Percentiles rank a stretch among this genome's conserved stretches.
phyloP scores from a whole-genome alignment of 1,140 invertebrate genomes.

The Mya arenaria region DNA sequence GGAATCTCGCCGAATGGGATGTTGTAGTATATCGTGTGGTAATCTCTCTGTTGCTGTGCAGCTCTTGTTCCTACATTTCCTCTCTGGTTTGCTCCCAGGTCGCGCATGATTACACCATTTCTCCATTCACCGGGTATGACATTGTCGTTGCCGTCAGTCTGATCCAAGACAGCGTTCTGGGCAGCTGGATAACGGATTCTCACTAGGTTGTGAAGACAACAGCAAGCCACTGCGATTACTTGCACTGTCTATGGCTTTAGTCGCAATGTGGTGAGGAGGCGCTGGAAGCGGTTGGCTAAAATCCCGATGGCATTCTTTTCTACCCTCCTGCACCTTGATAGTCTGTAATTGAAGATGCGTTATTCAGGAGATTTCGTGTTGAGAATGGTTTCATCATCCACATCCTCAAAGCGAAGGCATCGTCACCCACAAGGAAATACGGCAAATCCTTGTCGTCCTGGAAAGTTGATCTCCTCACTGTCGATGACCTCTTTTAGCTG shows the following conservation, averaged over 20 bases:
- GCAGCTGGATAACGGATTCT: constrained; percentile 2
- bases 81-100: too few species aligned
- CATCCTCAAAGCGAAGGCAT: constrained; percentile 65
- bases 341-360: constrained; percentile 81
- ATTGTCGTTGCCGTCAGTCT: constrained; percentile 18
- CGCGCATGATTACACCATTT: neutral
- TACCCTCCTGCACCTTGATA: constrained; percentile 72
- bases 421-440: constrained; percentile 68
- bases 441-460: constrained; percentile 47
- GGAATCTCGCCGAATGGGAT: too few species aligned
- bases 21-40: too few species aligned
- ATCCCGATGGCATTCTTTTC: constrained; percentile 78
- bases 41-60: too few species aligned
- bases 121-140: constrained; percentile 38
- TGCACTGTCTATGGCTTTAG: constrained; percentile 2
- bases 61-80: too few species aligned
- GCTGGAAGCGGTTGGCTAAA: constrained; percentile 26
- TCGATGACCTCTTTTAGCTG: constrained; percentile 43
- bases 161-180: constrained; percentile 13
- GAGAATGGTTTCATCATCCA: constrained; percentile 66
- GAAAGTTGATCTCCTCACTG: constrained; percentile 56
- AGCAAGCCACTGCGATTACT: too few species aligned
- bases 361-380: constrained; percentile 68
- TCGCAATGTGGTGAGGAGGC: neutral
- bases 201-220: constrained; percentile 44